Evolutionary conservation across 1,140 invertebrate species (phyloP), one percentile per base, ranked within the genome.

Genomic region (Drosophila ogumai): DNA sequence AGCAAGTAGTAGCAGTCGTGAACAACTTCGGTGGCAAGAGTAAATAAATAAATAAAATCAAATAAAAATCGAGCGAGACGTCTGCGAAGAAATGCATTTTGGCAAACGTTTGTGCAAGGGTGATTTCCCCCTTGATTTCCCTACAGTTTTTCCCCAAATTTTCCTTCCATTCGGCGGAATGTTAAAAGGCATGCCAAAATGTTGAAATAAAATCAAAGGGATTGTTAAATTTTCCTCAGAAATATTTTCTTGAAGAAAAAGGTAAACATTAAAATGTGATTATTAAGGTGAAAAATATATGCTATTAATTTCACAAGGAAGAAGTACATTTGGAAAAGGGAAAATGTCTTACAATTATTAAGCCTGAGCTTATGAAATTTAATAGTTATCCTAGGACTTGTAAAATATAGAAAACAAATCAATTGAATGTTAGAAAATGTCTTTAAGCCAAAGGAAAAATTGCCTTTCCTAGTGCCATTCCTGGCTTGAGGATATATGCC

Each of bases 31-130:
- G 68, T 41, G 66, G 68, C 69, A 41, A 38, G 22, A 72, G 36
- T 72, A 73, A 71, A 72, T 59, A 72, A 72, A 72, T 59, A 72
- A 57, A 69, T 57, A 72, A 71, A 72, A 72, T 58, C 65, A 58
- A 72, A 72, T 72, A 69, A 71, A 71, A 72, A 41, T 71, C 54
- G 65, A 22, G 44, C 34, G n/a, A 25, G 56, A 22, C 34, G 60
- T 58, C 54, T 41, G 50, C 36, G 22, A 60, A 61, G 38, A 44
- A 44, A 65, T 61, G 61, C 61, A 65, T 65, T 67, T 66, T 67
- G 61, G 34, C 65, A 66, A 40, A 40, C 36, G 65, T 43, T 43
- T 34, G 36, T 44, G 25, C 60, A 17, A 22, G 12, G 44, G 28
- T 12, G 36, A 25, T 56, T 38, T 55, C 2, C 31, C 57, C 15